These are phyloP conservation scores for Heptranchias perlo DNA, from an alignment of 2,113 vertebrate genomes.

Conservation along the genomic window DNA sequence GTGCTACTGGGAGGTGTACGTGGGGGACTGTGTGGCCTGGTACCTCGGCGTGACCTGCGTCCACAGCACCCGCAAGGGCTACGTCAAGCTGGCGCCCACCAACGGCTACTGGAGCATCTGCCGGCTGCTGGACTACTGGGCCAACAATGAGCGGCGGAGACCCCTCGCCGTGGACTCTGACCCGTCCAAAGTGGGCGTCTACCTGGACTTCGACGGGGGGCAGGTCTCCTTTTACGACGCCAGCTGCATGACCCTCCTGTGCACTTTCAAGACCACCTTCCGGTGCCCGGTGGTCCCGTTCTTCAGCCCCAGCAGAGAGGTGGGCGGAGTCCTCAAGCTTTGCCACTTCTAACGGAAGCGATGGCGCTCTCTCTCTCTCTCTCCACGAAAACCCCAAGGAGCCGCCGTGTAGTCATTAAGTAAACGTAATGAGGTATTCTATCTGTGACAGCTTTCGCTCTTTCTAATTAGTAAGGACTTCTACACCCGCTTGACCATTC, in stretches of 20 bases:
- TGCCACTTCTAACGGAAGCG: background rate
- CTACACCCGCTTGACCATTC: too few relatives aligned
- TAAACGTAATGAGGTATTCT: background rate
- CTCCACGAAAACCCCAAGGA: background rate
- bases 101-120: slow-evolving; percentile 12
- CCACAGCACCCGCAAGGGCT: background rate
- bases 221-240: slow-evolving; percentile 24
- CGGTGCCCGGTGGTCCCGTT: background rate
- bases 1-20: slow-evolving; percentile 25
- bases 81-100: background rate
- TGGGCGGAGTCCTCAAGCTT: background rate
- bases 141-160: background rate
- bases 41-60: slow-evolving; percentile 24
- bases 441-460: too few relatives aligned
- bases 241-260: background rate
- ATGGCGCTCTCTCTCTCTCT: background rate
- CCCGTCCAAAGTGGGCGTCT: background rate
- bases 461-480: too few relatives aligned
- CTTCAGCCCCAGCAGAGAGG: background rate
- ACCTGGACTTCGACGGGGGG: background rate
- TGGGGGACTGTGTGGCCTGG: background rate
- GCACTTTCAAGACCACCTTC: background rate
- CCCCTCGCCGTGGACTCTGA: background rate
- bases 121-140: background rate
- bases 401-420: background rate